Percentiles rank a stretch among this genome's conserved stretches.
These are phyloP conservation scores for Sitobion miscanthi DNA, from an alignment of 1,140 invertebrate genomes.

Conservation along the genomic window DNA sequence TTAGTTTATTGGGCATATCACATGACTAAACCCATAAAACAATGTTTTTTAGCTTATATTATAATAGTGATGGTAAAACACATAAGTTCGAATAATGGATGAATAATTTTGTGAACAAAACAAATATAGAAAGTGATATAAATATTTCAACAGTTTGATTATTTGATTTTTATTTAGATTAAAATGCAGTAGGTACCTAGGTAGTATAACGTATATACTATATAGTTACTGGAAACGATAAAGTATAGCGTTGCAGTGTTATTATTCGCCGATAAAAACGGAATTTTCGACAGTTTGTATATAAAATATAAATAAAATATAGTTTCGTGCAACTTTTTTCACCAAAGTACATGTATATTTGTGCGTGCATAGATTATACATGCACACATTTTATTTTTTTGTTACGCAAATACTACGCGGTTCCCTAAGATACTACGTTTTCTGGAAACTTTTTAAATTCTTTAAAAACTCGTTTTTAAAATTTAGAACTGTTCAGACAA, in stretches of 20 bases:
- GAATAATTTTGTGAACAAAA: background rate
- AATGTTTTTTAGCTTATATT: background rate
- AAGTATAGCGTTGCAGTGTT: background rate
- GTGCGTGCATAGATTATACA: background rate
- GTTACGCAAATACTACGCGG: background rate
- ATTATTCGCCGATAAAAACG: background rate
- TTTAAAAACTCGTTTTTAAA: constrained; percentile 18
- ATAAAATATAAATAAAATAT: constrained; percentile 5
- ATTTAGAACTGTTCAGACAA: constrained; percentile 25
- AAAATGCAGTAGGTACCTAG: background rate
- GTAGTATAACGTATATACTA: background rate
- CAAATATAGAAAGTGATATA: background rate
- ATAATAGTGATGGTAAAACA: background rate
- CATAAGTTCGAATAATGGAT: background rate
- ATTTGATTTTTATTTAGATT: background rate
- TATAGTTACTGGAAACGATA: background rate
- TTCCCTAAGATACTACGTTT: background rate
- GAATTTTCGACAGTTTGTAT: background rate
- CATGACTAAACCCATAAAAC: background rate
- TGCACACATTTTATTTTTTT: background rate
- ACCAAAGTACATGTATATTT: background rate
- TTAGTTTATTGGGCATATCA: background rate
- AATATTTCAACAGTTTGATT: background rate
- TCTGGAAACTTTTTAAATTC: constrained; percentile 6
- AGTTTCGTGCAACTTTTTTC: background rate